Base-by-base conservation (phyloP, 2,113 vertebrate genomes). In the Crocuta crocuta region DNA sequence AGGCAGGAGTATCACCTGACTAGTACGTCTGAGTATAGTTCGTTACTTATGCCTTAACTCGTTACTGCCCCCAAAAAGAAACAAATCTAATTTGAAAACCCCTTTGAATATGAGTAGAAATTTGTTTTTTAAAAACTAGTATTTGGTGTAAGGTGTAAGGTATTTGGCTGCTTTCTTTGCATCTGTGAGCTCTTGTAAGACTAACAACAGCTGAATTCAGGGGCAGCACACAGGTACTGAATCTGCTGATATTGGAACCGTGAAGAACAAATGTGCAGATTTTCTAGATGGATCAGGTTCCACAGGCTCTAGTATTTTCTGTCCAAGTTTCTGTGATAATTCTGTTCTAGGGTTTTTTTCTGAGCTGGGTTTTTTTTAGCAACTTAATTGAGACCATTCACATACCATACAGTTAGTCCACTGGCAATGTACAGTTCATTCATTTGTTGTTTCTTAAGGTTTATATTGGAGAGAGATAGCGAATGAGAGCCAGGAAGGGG, bases 81-180 rank as follows among this genome's bases (percentile, higher is more conserved):
- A 50, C 61, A 88, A 80, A 53, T 50, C n/a, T 80, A 78, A 82
- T 70, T 92, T 79, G 66, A 88, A 95, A 87, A 66, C n/a, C 7
- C 17, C 24, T 83, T 97, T 93, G 63, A 31, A 61, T 90, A 73
- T 84, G n/a, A 88, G 73, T 55, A 74, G 28, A 80, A 83, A 93
- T 94, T 48, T 70, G 10, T 63, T 82, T 85, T 88, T 28, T 68
- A 61, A 33, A 74, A 66, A 68, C 79, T 74, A 45, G 53, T 58
- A 10, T 68, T 48, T 94, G 65, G 33, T 26, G 43, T 48, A 63
- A 76, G 58, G 11, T 39, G 50, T 50, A 50, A 50, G 12, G 50
- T 39, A 50, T 73, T 55, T 58, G 43, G 19, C 76, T 45, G n/a
- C 28, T 92, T 66, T 55, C 63, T 92, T 96, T 91, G 73, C 26